Evolutionary conservation across 30 jellyfish, hydroid and myxozoan species (phyloP).

Genomic region (Nemopilema nomurai): DNA sequence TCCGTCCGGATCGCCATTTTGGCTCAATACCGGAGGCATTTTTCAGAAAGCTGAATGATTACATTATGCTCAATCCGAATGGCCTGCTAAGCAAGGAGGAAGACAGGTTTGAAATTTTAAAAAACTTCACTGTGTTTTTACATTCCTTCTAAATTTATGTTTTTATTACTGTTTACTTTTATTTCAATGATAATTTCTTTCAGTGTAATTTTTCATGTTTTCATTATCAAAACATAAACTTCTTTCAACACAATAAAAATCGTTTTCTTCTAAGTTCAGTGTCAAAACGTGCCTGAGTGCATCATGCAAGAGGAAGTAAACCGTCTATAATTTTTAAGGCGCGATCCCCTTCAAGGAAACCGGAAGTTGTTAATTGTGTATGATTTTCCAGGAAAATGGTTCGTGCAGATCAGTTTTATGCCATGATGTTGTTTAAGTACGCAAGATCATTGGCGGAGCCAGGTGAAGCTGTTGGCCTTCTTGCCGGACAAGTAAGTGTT

Average conservation of each 20-base stretch:
- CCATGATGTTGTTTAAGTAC: slow-evolving; percentile 83
- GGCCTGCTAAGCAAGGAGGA: slow-evolving; percentile 14
- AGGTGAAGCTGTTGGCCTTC: slow-evolving; percentile 99
- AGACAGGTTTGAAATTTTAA: not conserved
- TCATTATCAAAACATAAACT: no score
- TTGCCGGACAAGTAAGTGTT: slow-evolving; percentile 93
- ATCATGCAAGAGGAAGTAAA: not conserved
- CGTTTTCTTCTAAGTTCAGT: no score
- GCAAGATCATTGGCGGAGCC: slow-evolving; percentile 81
- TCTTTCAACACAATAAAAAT: no score
- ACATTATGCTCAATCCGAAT: slow-evolving; percentile 31
- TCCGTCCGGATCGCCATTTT: slow-evolving; percentile 78
- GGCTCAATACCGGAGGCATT: slow-evolving; percentile 94
- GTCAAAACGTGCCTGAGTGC: no score
- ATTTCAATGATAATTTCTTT: not conserved
- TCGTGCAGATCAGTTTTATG: slow-evolving; percentile 53
- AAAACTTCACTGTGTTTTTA: not conserved
- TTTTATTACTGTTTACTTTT: not conserved
- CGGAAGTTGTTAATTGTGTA: not conserved
- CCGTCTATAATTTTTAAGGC: no score
- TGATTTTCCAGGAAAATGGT: slow-evolving; percentile 25
- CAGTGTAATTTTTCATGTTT: no score
- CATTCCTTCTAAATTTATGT: not conserved
- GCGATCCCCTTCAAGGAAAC: no score
- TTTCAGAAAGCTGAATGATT: slow-evolving; percentile 18